Conservation (phyloP, 1,140 invertebrate species). For the Calycopis cecrops region DNA sequence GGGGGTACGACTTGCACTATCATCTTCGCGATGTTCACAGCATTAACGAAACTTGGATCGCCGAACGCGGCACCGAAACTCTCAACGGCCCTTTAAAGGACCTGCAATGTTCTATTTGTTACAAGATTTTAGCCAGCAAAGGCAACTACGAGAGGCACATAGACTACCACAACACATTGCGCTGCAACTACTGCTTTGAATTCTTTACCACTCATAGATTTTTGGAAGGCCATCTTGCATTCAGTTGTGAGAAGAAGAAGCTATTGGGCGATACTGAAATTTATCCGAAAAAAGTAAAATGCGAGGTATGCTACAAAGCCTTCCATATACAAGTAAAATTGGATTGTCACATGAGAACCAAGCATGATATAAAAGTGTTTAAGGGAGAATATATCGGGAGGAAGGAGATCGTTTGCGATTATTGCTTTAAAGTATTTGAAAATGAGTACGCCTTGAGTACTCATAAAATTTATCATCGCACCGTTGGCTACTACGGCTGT, state of each 20-base stretch:
- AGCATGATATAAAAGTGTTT: conserved; percentile 49
- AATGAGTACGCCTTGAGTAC: conserved; percentile 56
- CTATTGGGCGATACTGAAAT: conserved; percentile 63
- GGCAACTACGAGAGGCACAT: conserved; percentile 66
- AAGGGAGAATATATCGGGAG: conserved; percentile 42
- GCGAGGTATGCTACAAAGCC: conserved; percentile 66
- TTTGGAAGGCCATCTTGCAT: conserved; percentile 61
- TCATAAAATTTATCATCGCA: conserved; percentile 65
- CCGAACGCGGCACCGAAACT: conserved; percentile 38
- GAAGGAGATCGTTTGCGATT: conserved; percentile 62
- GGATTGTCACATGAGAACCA: conserved; percentile 64
- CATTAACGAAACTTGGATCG: conserved; percentile 63
- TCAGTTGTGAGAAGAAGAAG: conserved; percentile 65
- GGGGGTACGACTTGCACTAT: conserved; percentile 60
- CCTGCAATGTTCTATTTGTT: conserved; percentile 68
- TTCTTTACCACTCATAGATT: conserved; percentile 64
- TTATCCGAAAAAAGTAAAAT: conserved; percentile 63
- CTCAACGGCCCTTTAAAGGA: conserved; percentile 54
- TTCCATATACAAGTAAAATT: conserved; percentile 71
- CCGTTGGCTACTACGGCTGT: conserved; percentile 60
- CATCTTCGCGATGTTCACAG: conserved; percentile 59
- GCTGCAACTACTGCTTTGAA: conserved; percentile 72
- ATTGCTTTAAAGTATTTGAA: conserved; percentile 67
- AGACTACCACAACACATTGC: conserved; percentile 65
- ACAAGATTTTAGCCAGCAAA: conserved; percentile 62